A percentile compares a stretch with the other conserved stretches of the same genome.
Evolutionary conservation across 2,888 invertebrate species (phyloP).

Genomic region (Leucania comma): DNA sequence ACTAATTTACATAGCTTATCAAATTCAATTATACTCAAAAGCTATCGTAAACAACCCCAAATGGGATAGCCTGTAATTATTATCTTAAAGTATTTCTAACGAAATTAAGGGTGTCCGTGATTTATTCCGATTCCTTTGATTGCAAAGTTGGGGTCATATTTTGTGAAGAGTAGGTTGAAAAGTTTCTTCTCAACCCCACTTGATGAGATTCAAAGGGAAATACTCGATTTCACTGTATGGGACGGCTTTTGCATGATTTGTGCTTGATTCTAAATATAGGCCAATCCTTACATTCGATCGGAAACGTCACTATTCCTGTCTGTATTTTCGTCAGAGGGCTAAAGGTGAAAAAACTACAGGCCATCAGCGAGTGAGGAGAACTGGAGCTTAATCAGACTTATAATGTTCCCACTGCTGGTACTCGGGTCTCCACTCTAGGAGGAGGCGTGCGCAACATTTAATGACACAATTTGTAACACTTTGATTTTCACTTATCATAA

Average conservation of each 20-base stretch:
- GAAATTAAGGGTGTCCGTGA: slow-evolving; percentile 56
- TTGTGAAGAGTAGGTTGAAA: slow-evolving; percentile 52
- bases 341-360: background rate
- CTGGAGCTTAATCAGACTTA: too few relatives aligned
- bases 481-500: too few relatives aligned
- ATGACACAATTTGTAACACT: too few relatives aligned
- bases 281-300: too few relatives aligned
- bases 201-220: slow-evolving; percentile 48
- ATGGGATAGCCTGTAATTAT: slow-evolving; percentile 45
- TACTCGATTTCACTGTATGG: slow-evolving; percentile 28
- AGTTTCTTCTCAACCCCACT: slow-evolving; percentile 44
- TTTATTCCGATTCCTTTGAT: slow-evolving; percentile 62
- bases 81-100: slow-evolving; percentile 48
- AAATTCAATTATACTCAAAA: slow-evolving; percentile 41
- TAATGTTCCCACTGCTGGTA: too few relatives aligned
- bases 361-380: too few relatives aligned
- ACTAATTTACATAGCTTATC: slow-evolving; percentile 41
- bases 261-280: background rate
- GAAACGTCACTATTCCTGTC: background rate
- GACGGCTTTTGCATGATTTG: slow-evolving; percentile 6
- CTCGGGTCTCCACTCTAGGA: too few relatives aligned
- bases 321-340: background rate
- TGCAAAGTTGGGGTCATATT: slow-evolving; percentile 60
- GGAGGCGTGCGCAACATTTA: too few relatives aligned
- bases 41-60: slow-evolving; percentile 30